A percentile compares a stretch with the other conserved stretches of the same genome.
These are phyloP conservation scores for Amiota mariae DNA, from an alignment of 2,888 invertebrate species.

Conservation along the genomic window DNA sequence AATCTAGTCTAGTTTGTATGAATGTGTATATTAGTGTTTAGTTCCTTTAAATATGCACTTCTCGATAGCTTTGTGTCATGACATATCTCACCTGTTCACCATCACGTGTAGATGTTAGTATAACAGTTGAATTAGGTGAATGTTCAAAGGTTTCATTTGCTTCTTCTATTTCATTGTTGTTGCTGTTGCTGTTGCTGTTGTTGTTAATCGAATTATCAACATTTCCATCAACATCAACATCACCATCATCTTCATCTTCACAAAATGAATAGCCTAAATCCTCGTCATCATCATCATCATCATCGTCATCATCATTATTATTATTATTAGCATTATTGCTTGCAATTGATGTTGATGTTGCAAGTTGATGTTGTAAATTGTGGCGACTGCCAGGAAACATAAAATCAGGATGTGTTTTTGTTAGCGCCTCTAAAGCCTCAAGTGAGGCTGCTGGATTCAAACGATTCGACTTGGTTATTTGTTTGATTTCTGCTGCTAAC, in stretches of 20 bases:
- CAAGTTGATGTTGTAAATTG: conserved; percentile 48
- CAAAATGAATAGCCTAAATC: conserved; percentile 67
- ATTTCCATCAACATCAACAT: conserved; percentile 33
- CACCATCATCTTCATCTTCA: conserved; percentile 59
- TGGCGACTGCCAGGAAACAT: conserved; percentile 56
- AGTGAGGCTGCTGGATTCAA: conserved; percentile 67
- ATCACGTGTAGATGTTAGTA: conserved; percentile 42
- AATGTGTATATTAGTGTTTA: not conserved
- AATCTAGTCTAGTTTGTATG: not conserved
- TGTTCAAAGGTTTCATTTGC: not conserved
- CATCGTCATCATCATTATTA: conserved; percentile 45
- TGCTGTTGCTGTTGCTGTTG: conserved; percentile 51
- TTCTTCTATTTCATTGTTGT: conserved; percentile 41
- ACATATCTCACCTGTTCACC: conserved; percentile 59
- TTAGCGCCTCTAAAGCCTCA: conserved; percentile 65
- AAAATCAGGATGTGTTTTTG: conserved; percentile 64
- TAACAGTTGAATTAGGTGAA: conserved; percentile 54
- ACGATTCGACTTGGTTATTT: conserved; percentile 38
- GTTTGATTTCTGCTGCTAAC: conserved; percentile 37
- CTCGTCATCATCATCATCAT: conserved; percentile 58
- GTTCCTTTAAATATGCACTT: conserved; percentile 58
- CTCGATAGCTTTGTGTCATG: conserved; percentile 62
- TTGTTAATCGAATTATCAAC: conserved; percentile 29
- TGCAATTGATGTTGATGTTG: conserved; percentile 4
- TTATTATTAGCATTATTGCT: conserved; percentile 50